Conservation (phyloP, 2,797 vertebrate genomes). For the Lithobates pipiens region DNA sequence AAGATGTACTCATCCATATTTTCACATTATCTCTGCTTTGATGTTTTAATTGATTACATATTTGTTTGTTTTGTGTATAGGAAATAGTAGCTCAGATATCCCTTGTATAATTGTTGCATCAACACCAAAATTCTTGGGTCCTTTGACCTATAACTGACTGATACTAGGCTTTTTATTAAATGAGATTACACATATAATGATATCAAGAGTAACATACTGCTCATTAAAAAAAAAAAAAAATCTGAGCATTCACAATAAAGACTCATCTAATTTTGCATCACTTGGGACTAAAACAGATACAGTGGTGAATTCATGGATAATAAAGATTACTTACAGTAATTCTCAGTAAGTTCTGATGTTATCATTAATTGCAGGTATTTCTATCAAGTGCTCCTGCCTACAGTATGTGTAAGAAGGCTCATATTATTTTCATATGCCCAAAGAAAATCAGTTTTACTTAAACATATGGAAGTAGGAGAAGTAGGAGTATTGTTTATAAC, state of each 20-base stretch:
- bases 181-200: slow-evolving; percentile 29
- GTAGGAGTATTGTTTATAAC: background rate
- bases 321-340: slow-evolving; percentile 47
- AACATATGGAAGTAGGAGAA: background rate
- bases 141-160: slow-evolving; percentile 25
- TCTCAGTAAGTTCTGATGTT: slow-evolving; percentile 32
- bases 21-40: background rate
- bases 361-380: slow-evolving; percentile 47
- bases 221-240: slow-evolving; percentile 38
- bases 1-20: background rate
- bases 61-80: background rate
- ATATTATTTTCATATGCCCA: too few relatives aligned
- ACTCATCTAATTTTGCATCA: slow-evolving; percentile 37
- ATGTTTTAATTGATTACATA: background rate
- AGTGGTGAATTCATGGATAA: slow-evolving; percentile 37
- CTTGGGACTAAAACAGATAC: slow-evolving; percentile 48
- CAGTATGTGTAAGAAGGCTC: background rate
- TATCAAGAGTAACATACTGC: slow-evolving; percentile 36
- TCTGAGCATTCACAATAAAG: slow-evolving; percentile 20
- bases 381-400: background rate
- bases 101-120: slow-evolving; percentile 31
- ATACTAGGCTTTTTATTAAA: slow-evolving; percentile 40
- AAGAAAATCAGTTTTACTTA: too few relatives aligned
- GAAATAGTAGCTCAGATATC: background rate
- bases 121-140: slow-evolving; percentile 18